These are phyloP conservation scores for Linepithema humile DNA, from an alignment of 1,140 invertebrate genomes.

Conservation along the genomic window DNA sequence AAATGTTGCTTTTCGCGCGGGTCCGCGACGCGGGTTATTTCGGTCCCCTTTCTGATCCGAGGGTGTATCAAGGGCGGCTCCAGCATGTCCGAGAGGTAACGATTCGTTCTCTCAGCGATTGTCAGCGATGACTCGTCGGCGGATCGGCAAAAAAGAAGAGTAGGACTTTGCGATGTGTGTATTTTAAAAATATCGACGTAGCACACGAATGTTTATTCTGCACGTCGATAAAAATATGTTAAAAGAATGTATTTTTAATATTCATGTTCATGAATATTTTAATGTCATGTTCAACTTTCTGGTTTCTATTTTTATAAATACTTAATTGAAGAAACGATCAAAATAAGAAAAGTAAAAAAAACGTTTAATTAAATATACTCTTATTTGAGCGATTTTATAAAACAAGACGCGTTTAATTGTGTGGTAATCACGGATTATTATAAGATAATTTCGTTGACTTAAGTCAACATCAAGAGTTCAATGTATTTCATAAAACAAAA, in stretches of 20 bases:
- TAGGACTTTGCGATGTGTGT: background rate
- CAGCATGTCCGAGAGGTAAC: background rate
- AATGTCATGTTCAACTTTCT: background rate
- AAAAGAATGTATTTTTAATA: background rate
- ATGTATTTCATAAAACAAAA: background rate
- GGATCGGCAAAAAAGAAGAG: constrained; percentile 23
- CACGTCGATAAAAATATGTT: background rate
- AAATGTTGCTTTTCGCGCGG: constrained; percentile 53
- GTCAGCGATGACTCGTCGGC: constrained; percentile 37
- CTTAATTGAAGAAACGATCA: background rate
- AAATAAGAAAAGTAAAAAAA: background rate
- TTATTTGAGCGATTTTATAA: background rate
- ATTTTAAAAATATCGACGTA: constrained; percentile 19
- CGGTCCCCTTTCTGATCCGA: constrained; percentile 34
- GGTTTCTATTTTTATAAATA: background rate
- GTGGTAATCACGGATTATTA: background rate
- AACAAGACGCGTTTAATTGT: background rate
- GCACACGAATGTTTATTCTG: background rate
- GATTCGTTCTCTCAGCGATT: constrained; percentile 21
- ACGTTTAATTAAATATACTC: background rate
- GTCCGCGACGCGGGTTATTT: constrained; percentile 34
- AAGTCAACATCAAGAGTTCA: background rate
- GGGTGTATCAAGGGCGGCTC: constrained; percentile 41
- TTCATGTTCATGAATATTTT: too few species aligned
- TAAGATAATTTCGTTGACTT: background rate